Base-by-base conservation (phyloP, 2,888 invertebrate genomes). In the Chalcis sispes region DNA sequence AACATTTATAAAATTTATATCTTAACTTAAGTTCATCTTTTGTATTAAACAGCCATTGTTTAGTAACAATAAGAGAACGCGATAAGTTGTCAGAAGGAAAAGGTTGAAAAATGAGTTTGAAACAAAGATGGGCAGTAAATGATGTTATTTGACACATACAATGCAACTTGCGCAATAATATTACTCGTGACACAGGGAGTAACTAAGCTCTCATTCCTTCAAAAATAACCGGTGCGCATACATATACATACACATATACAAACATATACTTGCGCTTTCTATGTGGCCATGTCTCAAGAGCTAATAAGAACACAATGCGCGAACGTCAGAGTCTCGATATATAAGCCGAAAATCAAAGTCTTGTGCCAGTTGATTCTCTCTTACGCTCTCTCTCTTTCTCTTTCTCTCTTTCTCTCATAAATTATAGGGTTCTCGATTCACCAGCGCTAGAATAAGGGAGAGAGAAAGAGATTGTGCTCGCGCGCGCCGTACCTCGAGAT, bases 271-370 rank as follows among this genome's bases (percentile, higher is more conserved):
- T 32, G 32, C 32, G 32, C 32, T 8, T 3, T 46, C 61, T 52
- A 27, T 54, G 15, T 15, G 29, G 46, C 56, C 59, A 29, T 32
- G 77, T 77, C 77, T 77, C 77, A 58, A 77, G 74, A 71, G 74
- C 77, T 74, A 77, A 77, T 77, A 71, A 67, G 71, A 62, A 32
- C 27, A 77, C 77, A 77, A 77, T 74, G 56, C 71, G 58, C 50
- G 25, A 29, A 25, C 20, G 52, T 50, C 62, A 8, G 4, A 36
- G 36, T 36, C 10, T 36, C 40, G 70, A 59, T 27, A 67, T 65
- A 71, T 72, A 61, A 73, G 69, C 70, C 54, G 56, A 77, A 77
- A 77, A 73, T 77, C 77, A 70, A 73, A 73, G 66, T 64, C 69
- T 54, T n/a, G n/a, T n/a, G n/a, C n/a, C n/a, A n/a, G n/a, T n/a